These are phyloP conservation scores for Alfaro cultratus DNA, from an alignment of 2,797 vertebrate species.

Conservation along the genomic window DNA sequence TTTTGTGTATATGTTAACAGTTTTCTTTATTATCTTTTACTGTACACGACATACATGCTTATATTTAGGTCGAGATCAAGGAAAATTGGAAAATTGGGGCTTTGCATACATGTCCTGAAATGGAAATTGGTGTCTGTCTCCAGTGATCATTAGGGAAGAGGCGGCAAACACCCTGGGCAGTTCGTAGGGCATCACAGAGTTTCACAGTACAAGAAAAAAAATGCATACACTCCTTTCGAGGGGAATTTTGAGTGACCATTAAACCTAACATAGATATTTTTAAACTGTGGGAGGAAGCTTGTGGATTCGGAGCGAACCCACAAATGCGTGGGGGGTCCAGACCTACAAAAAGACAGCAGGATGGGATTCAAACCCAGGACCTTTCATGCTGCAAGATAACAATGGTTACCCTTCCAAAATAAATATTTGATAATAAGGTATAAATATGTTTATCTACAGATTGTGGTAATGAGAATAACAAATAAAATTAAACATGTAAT, in stretches of 20 bases:
- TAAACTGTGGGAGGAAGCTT: neutral
- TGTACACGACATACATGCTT: neutral
- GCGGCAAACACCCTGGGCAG: neutral
- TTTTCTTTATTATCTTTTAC: neutral
- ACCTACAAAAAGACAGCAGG: neutral
- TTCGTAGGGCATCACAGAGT: neutral
- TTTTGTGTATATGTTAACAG: neutral
- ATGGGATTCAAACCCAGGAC: neutral
- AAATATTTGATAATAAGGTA: neutral
- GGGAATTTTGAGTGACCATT: neutral
- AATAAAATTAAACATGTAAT: neutral
- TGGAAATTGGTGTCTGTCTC: neutral
- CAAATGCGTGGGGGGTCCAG: neutral
- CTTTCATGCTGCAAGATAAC: neutral
- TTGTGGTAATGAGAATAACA: neutral
- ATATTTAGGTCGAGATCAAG: neutral
- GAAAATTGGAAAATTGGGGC: neutral
- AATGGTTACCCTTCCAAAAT: neutral
- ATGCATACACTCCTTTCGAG: neutral
- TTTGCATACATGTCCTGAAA: neutral
- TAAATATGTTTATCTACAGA: neutral
- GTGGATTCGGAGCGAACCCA: neutral
- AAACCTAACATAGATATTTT: neutral
- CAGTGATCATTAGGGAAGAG: neutral
- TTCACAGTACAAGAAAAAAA: neutral